Evolutionary conservation across 2,797 vertebrate genomes (phyloP).

Genomic region (Masticophis lateralis): DNA sequence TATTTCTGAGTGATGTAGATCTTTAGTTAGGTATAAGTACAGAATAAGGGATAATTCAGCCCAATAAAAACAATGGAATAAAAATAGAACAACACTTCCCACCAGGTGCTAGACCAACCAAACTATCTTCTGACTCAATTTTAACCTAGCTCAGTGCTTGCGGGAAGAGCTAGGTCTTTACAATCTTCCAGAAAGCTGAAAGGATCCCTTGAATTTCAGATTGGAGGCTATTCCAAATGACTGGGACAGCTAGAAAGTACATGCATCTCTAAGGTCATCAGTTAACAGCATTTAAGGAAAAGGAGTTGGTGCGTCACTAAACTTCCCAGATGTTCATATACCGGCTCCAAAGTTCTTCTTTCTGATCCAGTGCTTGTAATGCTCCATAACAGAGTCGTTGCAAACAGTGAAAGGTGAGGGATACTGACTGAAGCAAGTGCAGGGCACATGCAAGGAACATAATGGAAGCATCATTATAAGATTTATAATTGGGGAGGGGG

Average conservation of each 20-base stretch:
- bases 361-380: background rate
- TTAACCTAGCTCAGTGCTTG: no score
- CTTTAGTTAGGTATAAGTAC: background rate
- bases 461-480: background rate
- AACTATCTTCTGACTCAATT: background rate
- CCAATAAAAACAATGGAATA: background rate
- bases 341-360: background rate
- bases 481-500: no score
- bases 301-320: background rate
- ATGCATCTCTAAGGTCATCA: background rate
- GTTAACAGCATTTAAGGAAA: background rate
- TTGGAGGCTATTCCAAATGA: no score
- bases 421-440: background rate
- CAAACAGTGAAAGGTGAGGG: background rate
- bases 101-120: background rate
- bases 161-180: background rate
- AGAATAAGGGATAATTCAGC: background rate
- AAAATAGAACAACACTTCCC: background rate
- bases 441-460: background rate
- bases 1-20: background rate
- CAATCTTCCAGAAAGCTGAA: background rate
- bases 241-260: background rate
- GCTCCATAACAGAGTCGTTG: background rate
- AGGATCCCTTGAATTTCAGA: background rate
- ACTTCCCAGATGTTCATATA: no score